Base-by-base conservation (phyloP, 2,113 vertebrate species). In the Cnemophilus loriae region DNA sequence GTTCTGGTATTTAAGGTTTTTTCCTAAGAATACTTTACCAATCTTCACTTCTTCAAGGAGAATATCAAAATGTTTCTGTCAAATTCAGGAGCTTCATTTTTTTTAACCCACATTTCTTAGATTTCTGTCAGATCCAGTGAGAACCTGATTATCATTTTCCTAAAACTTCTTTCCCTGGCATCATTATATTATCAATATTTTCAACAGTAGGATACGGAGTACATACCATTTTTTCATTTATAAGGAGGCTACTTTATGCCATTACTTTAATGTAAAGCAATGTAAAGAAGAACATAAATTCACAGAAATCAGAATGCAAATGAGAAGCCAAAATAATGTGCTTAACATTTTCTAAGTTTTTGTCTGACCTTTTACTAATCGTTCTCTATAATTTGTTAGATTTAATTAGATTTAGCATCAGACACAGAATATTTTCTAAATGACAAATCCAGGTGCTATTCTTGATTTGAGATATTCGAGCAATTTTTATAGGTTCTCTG, bases 331-430 rank as follows among this genome's bases (percentile, higher is more conserved):
- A 67, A 89, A 86, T 60, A 87, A 84, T 17, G 41, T 64, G 52
- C 42, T 84, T 82, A 93, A 76, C 53, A 91, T 89, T 87, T 89
- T 59, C 28, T 11, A 79, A 82, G 53, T 56, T 93, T 79, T 82
- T 91, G 28, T 71, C 69, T 96, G 88, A 97, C 52, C 74, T 97
- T 95, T 85, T 60, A 65, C 61, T 82, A 88, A 89, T 84, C 53
- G 50, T 93, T 91, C 50, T 79, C 18, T 76, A 22, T 47, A 14
- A 83, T 69, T 82, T 9, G 0, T 64, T 91, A 87, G 37, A 70
- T 78, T 89, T 81, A 47, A 78, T 91, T 78, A 87, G 27, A 61
- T 65, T 47, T 71, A 9, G 2, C 53, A 79, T 82, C 20, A 91
- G 22, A 82, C 71, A 23, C 26, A 94, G 92, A 85, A 94, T 73